Conservation (phyloP, 2,888 invertebrate genomes). For the Lochmaea capreae region DNA sequence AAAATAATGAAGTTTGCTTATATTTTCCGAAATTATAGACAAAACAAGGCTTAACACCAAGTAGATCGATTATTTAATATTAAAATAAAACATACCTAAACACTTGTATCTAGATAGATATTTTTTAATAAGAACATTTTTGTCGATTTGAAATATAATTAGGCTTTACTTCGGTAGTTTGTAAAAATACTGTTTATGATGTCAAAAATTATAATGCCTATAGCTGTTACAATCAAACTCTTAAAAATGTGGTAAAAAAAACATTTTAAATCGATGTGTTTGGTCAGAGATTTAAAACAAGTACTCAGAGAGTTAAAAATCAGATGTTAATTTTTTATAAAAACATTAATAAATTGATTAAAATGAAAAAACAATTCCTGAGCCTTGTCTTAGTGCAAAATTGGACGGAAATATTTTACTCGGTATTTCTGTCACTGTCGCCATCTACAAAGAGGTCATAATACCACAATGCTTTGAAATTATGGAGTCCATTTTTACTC, state of each 20-base stretch:
- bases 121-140: conserved; percentile 8
- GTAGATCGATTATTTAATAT: conserved; percentile 38
- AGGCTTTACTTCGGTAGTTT: conserved; percentile 8
- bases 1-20: conserved; percentile 15
- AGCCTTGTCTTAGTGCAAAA: no score
- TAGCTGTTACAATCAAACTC: conserved; percentile 20
- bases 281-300: no score
- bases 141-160: not conserved
- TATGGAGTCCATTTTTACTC: no score
- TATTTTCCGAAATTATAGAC: conserved; percentile 24
- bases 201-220: conserved; percentile 13
- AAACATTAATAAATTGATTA: no score
- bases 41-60: conserved; percentile 51
- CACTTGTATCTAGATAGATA: conserved; percentile 3
- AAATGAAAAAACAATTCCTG: no score
- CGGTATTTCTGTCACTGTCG: no score
- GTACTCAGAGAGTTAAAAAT: no score
- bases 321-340: no score
- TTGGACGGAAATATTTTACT: no score
- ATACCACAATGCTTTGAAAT: no score
- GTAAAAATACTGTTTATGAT: conserved; percentile 13
- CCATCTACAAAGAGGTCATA: no score
- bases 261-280: not conserved
- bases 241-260: not conserved
- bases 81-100: conserved; percentile 29